Evolutionary conservation across 2,113 vertebrate genomes (phyloP).

Genomic region (Lathamus discolor): DNA sequence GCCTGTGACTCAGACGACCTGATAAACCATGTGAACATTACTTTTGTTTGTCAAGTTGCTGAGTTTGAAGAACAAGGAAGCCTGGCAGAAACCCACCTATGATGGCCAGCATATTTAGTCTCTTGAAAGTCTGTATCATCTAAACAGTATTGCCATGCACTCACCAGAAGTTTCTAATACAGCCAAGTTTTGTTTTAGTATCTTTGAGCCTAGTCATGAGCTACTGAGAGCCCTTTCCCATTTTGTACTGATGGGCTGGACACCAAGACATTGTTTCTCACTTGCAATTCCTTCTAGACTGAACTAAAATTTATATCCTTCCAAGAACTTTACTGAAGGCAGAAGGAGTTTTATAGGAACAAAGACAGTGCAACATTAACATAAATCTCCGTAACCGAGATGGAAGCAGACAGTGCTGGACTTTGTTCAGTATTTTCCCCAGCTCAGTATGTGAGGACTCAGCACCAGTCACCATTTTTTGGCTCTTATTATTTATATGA

Average conservation of each 20-base stretch:
- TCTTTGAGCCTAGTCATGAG: not conserved
- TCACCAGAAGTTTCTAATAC: not conserved
- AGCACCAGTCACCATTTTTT: not conserved
- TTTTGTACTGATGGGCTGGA: not conserved
- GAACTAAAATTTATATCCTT: not conserved
- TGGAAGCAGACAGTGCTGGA: not conserved
- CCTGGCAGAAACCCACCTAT: not conserved
- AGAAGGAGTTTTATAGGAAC: not conserved
- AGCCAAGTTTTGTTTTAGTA: not conserved
- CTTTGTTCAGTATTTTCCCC: not conserved
- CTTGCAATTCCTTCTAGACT: not conserved
- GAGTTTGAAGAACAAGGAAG: not conserved
- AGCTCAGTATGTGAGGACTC: accelerated
- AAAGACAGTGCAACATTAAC: not conserved
- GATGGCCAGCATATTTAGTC: not conserved
- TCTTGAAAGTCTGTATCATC: not conserved
- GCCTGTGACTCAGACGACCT: not conserved
- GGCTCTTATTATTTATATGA: not conserved
- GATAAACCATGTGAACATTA: accelerated
- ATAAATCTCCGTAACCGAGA: not conserved
- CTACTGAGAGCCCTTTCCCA: not conserved
- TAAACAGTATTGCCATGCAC: not conserved
- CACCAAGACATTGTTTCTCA: not conserved
- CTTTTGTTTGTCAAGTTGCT: not conserved
- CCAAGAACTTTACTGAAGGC: not conserved